A percentile compares a stretch with the other conserved stretches of the same genome.
phyloP scores from a whole-genome alignment of 2,797 vertebrate genomes.

The Spinus olivaceus region DNA sequence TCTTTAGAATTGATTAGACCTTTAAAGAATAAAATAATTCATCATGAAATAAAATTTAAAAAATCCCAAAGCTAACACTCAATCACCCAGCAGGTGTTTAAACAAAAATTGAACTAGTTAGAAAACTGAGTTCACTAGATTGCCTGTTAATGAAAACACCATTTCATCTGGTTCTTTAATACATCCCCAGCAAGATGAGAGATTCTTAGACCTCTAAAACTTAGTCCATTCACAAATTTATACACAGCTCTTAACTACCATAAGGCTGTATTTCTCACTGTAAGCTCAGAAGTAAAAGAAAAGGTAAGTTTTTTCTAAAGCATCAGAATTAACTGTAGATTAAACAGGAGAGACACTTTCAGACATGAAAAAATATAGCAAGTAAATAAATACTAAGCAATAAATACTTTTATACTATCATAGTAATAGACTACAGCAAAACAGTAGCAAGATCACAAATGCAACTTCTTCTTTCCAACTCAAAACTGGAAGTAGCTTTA shows the following conservation, averaged over 20 bases:
- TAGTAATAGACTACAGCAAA: background rate
- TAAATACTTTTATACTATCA: background rate
- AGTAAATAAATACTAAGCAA: background rate
- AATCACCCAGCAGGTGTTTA: background rate
- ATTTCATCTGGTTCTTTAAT: background rate
- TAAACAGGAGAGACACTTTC: background rate
- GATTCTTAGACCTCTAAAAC: background rate
- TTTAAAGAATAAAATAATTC: background rate
- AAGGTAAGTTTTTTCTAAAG: background rate
- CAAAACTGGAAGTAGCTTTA: background rate
- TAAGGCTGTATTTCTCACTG: background rate
- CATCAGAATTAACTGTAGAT: background rate
- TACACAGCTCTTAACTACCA: background rate
- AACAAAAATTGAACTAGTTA: background rate
- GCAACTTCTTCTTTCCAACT: background rate
- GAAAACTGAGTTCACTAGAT: background rate
- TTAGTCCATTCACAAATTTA: background rate
- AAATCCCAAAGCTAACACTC: background rate
- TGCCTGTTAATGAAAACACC: background rate
- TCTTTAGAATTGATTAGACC: background rate
- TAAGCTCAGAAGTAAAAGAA: background rate
- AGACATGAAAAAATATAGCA: background rate
- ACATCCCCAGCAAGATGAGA: background rate
- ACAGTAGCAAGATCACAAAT: background rate
- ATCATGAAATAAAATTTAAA: background rate